A percentile compares a stretch with the other conserved stretches of the same genome.
These are phyloP conservation scores for Athene noctua DNA, from an alignment of 2,113 vertebrate species.

Conservation along the genomic window DNA sequence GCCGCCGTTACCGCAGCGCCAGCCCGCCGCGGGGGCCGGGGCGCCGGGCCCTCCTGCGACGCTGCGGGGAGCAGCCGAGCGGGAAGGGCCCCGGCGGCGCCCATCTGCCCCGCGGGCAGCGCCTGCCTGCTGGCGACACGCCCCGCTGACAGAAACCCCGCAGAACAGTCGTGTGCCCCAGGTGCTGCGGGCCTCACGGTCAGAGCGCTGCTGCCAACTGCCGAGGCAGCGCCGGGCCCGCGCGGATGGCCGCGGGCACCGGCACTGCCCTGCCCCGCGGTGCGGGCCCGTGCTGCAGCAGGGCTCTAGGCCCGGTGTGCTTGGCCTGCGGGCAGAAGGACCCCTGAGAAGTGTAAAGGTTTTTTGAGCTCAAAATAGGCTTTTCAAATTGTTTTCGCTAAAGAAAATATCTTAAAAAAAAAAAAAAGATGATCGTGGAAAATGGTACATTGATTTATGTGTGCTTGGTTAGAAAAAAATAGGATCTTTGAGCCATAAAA, in stretches of 20 bases:
- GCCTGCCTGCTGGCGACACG: no score
- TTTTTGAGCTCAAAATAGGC: not conserved
- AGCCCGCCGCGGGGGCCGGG: not conserved
- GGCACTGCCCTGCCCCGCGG: accelerated
- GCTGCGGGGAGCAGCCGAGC: no score
- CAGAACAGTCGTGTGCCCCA: no score
- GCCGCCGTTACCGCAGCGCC: no score
- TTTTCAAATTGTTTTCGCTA: not conserved
- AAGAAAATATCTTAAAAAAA: not conserved
- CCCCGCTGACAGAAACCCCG: no score
- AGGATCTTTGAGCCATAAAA: not conserved
- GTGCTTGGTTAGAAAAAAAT: not conserved
- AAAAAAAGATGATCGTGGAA: not conserved
- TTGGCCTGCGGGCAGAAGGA: no score
- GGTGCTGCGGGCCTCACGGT: no score
- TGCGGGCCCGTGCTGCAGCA: not conserved
- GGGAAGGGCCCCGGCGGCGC: no score
- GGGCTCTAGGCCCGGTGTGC: no score
- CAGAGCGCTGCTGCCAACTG: no score
- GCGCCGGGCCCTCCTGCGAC: not conserved
- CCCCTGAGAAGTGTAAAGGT: not conserved
- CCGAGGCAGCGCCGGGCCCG: accelerated
- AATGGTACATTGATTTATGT: accelerated
- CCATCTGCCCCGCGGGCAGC: no score
- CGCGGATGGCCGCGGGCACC: accelerated